These are phyloP conservation scores for Ormyrus rosae DNA, from an alignment of 2,888 invertebrate species.

Conservation along the genomic window DNA sequence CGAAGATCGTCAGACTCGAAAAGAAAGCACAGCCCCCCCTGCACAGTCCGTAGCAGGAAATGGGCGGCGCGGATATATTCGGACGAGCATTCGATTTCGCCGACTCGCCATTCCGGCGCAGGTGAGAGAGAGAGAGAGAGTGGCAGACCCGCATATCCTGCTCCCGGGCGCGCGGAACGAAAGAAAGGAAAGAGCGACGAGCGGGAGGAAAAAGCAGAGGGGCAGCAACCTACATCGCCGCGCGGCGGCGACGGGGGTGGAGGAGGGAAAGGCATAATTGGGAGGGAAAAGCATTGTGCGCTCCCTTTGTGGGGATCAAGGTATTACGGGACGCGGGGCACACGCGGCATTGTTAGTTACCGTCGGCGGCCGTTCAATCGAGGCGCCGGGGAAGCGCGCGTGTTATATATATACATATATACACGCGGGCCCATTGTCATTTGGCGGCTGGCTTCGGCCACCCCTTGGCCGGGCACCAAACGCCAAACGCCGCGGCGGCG, in stretches of 20 bases:
- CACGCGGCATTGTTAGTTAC: slow-evolving; percentile 61
- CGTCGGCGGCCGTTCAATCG: slow-evolving; percentile 31
- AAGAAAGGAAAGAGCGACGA: background rate
- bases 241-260: background rate
- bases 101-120: background rate
- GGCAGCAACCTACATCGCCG: too few species aligned
- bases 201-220: too few species aligned
- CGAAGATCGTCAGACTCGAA: background rate
- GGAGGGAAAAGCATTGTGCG: slow-evolving; percentile 64
- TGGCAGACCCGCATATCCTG: background rate
- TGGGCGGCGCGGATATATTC: background rate
- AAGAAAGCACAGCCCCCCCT: background rate
- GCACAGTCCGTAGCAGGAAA: background rate
- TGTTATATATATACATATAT: background rate
- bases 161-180: background rate
- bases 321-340: slow-evolving; percentile 61
- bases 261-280: slow-evolving; percentile 63
- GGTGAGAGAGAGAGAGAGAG: background rate
- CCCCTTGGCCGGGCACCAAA: slow-evolving; percentile 31
- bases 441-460: slow-evolving; percentile 37
- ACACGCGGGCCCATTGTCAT: slow-evolving; percentile 58
- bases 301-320: slow-evolving; percentile 69
- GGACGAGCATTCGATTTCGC: background rate
- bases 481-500: slow-evolving; percentile 47
- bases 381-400: background rate